These are phyloP conservation scores for Trinectes maculatus DNA, from an alignment of 2,113 vertebrate species.

Conservation along the genomic window DNA sequence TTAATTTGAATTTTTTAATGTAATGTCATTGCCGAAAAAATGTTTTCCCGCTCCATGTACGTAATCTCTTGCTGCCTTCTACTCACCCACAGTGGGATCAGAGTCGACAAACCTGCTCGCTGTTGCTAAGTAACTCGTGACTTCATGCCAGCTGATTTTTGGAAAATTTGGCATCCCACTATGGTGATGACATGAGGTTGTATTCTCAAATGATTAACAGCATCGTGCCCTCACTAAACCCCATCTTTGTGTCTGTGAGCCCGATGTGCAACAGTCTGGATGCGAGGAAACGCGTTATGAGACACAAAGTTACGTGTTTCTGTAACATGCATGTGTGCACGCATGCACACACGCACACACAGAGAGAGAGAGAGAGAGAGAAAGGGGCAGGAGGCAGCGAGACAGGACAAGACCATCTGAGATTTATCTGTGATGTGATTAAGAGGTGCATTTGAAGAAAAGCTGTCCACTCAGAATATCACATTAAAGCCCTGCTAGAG, in stretches of 20 bases:
- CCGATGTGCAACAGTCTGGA: conserved; percentile 26
- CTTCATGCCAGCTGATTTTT: conserved; percentile 46
- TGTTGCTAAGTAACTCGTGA: conserved; percentile 68
- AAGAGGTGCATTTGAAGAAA: conserved; percentile 81
- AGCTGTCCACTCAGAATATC: conserved; percentile 79
- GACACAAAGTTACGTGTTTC: neutral
- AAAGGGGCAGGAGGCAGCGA: neutral
- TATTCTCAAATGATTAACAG: conserved; percentile 37
- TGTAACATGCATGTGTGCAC: conserved; percentile 5
- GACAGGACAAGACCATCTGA: conserved; percentile 21
- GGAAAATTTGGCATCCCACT: conserved; percentile 42
- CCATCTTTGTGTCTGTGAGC: conserved; percentile 8
- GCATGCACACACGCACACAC: conserved; percentile 12
- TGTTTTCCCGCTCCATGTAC: conserved; percentile 27
- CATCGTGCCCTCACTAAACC: conserved; percentile 13
- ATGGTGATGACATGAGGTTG: conserved; percentile 19
- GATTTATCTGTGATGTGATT: conserved; percentile 81
- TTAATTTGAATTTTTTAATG: too few species aligned
- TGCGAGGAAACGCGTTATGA: conserved; percentile 4
- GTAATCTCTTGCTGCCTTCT: conserved; percentile 33
- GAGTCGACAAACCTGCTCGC: conserved; percentile 45
- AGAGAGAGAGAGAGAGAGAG: neutral
- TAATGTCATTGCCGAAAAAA: neutral
- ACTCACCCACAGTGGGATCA: conserved; percentile 40
- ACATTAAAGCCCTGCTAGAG: conserved; percentile 75